These are phyloP conservation scores for Erpobdella octoculata DNA, from an alignment of 2,888 invertebrate genomes.

Conservation along the genomic window DNA sequence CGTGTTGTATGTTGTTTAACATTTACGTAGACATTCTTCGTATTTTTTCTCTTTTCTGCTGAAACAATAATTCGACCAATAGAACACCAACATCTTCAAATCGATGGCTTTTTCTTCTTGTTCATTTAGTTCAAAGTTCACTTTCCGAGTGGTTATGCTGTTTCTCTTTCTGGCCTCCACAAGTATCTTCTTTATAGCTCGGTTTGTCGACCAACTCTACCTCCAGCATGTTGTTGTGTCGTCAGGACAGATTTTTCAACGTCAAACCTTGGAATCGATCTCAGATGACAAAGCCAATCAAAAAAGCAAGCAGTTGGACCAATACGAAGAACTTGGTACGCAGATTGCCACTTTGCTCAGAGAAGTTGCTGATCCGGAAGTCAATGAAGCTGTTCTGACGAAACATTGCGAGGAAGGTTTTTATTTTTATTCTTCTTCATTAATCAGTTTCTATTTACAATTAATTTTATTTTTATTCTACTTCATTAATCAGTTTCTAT, in stretches of 20 bases:
- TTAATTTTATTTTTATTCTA: too few relatives aligned
- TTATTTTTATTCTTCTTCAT: too few relatives aligned
- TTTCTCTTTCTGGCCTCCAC: background rate
- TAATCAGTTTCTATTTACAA: too few relatives aligned
- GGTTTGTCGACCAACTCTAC: background rate
- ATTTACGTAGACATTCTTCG: too few relatives aligned
- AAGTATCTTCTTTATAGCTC: background rate
- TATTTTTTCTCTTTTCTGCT: too few relatives aligned
- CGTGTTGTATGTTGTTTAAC: too few relatives aligned
- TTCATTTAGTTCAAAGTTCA: too few relatives aligned
- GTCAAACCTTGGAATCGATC: background rate
- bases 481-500: too few relatives aligned
- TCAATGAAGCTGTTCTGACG: background rate
- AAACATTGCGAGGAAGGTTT: background rate
- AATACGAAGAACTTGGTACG: background rate
- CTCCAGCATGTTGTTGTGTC: background rate
- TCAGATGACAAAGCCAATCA: background rate
- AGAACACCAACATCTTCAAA: background rate
- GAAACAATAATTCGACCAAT: too few relatives aligned
- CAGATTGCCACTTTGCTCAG: background rate
- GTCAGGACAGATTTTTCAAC: background rate
- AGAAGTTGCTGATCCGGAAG: background rate
- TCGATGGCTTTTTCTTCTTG: background rate
- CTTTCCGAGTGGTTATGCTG: too few relatives aligned
- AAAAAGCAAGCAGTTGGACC: background rate